These are phyloP conservation scores for Theristicus caerulescens DNA, from an alignment of 2,113 vertebrate species.

Conservation along the genomic window DNA sequence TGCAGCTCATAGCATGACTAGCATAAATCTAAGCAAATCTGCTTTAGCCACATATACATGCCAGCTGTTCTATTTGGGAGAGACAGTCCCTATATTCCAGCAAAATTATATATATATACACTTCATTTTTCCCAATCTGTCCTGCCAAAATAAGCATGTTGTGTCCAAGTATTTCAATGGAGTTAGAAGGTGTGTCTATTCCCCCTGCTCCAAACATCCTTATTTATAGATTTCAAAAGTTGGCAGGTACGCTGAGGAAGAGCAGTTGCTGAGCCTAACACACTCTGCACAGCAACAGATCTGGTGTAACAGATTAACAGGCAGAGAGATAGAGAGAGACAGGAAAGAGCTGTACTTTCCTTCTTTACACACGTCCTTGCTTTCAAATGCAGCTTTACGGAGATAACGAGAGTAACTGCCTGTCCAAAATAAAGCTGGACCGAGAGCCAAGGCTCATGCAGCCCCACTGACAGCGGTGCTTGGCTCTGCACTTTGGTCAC, in stretches of 20 bases:
- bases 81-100: not conserved
- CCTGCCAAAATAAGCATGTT: constrained; percentile 24
- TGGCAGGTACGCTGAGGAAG: constrained; percentile 42
- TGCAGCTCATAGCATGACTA: not conserved
- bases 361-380: constrained; percentile 15
- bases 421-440: constrained; percentile 9
- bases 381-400: not conserved
- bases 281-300: constrained; percentile 31
- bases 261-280: constrained; percentile 50
- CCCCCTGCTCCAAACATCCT: not conserved
- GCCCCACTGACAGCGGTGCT: not conserved
- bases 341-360: constrained; percentile 7
- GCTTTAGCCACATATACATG: not conserved
- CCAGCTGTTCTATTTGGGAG: constrained; percentile 1
- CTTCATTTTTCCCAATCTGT: not conserved
- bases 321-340: constrained; percentile 9
- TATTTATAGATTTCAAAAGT: constrained; percentile 52
- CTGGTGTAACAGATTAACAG: constrained; percentile 55
- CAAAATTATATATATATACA: not conserved
- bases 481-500: not conserved
- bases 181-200: constrained; percentile 39
- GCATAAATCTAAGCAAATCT: constrained; percentile 5
- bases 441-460: not conserved
- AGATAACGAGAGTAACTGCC: not conserved
- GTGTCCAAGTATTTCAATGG: constrained; percentile 22